Evolutionary conservation across 2,113 vertebrate species (phyloP), one percentile per base, ranked within the genome.

Genomic region (Odontesthes bonariensis): DNA sequence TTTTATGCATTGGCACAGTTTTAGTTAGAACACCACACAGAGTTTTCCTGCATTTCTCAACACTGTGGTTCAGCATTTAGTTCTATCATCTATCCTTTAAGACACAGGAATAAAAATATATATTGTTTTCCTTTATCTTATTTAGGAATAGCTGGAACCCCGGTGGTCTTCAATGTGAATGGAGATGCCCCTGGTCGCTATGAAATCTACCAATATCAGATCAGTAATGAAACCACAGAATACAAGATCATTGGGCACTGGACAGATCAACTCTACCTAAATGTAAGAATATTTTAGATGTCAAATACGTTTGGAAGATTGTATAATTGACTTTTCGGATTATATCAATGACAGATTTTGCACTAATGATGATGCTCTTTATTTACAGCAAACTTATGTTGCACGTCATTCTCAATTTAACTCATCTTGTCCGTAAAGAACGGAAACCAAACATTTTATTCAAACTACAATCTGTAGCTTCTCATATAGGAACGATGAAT

Each of bases 161-260:
- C 97, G 0, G 97, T 98, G 89, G 95, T 97, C 0, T 99, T 98
- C 91, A 99, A 98, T 0, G 95, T 97, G 90, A 98, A 99, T 0
- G 97, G 97, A 57, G 97, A 99, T 0, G 96, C 97, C 0, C 97
- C 97, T 0, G 97, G 97, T 9, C 97, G 97, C 44, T 99, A 99
- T 0, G 97, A 98, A 88, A 97, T 99, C 92, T 99, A 97, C 91
- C 97, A 99, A 85, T 99, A 99, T 90, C 97, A 99, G 91, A 93
- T 97, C 52, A 93, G 91, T 72, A 97, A 96, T 10, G 92, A 93
- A 79, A 96, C 93, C 0, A 93, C 94, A 0, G 96, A 96, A 79
- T 99, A 99, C 92, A 97, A 95, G 90, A 96, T 96, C 89, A 97
- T 99, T 0, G 97, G 97, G 57, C 93, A 96, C 46, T 99, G 97